phyloP scores from a whole-genome alignment of 2,797 vertebrate genomes.

The Sparidentex hasta region DNA sequence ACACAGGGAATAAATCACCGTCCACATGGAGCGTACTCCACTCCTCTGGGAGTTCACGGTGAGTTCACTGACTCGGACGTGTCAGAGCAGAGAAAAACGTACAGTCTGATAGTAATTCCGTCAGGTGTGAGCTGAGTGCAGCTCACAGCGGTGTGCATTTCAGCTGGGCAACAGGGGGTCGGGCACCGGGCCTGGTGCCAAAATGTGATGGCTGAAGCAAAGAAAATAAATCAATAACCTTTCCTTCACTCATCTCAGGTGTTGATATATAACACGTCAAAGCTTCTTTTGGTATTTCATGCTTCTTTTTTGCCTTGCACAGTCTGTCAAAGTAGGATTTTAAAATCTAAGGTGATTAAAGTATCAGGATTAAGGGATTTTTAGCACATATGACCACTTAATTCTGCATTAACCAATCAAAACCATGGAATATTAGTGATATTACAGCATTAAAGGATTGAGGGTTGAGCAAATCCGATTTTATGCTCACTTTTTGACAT shows the following conservation, averaged over 20 bases:
- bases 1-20: conserved; percentile 10
- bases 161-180: background rate
- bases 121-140: conserved; percentile 16
- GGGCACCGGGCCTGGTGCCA: background rate
- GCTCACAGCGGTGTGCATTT: background rate
- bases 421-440: conserved; percentile 16
- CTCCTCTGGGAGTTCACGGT: conserved; percentile 28
- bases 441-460: conserved; percentile 23
- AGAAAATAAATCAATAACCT: conserved; percentile 16
- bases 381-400: conserved; percentile 5
- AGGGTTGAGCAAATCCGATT: conserved; percentile 9
- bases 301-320: background rate
- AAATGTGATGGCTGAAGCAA: conserved; percentile 23
- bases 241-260: background rate
- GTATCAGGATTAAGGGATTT: conserved; percentile 33
- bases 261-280: conserved; percentile 6
- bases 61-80: conserved; percentile 55
- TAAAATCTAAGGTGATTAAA: conserved; percentile 38
- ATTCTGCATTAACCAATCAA: conserved; percentile 30
- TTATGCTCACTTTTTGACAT: conserved; percentile 3
- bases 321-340: conserved; percentile 16
- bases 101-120: conserved; percentile 21
- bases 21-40: conserved; percentile 1
- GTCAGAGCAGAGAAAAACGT: conserved; percentile 2
- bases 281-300: background rate